A percentile compares a stretch with the other conserved stretches of the same genome.
Conservation (phyloP, 2,113 vertebrate species). For the Chaetura pelagica region DNA sequence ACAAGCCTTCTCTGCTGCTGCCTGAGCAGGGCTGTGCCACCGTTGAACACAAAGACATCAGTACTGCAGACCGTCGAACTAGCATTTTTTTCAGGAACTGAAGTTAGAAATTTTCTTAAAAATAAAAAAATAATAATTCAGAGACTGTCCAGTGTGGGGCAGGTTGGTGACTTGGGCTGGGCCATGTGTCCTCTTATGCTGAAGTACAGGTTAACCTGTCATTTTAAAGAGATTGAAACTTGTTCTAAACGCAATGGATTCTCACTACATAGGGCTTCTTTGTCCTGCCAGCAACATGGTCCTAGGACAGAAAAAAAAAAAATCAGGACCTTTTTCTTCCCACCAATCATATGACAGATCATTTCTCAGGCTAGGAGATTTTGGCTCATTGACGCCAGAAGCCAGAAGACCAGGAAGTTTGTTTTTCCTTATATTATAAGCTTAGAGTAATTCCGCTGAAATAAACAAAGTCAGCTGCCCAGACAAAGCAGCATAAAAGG, state of each 20-base stretch:
- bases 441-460: not conserved
- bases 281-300: not conserved
- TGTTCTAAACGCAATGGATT: not conserved
- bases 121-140: not conserved
- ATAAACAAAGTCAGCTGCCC: not conserved
- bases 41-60: not conserved
- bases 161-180: not conserved
- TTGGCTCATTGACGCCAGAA: not conserved
- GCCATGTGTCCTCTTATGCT: not conserved
- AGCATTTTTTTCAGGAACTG: not conserved
- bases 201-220: not conserved
- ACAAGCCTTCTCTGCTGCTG: not conserved
- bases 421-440: not conserved
- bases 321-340: not conserved
- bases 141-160: too few species aligned
- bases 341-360: not conserved
- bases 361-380: not conserved
- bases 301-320: not conserved
- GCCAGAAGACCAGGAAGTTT: not conserved
- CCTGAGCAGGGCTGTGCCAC: not conserved
- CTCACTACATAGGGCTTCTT: not conserved
- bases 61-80: not conserved
- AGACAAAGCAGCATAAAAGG: not conserved
- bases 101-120: not conserved
- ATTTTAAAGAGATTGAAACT: not conserved